A percentile compares a stretch with the other conserved stretches of the same genome.
These are phyloP conservation scores for Hypselothyrea guttata DNA, from an alignment of 2,888 invertebrate species.

Conservation along the genomic window DNA sequence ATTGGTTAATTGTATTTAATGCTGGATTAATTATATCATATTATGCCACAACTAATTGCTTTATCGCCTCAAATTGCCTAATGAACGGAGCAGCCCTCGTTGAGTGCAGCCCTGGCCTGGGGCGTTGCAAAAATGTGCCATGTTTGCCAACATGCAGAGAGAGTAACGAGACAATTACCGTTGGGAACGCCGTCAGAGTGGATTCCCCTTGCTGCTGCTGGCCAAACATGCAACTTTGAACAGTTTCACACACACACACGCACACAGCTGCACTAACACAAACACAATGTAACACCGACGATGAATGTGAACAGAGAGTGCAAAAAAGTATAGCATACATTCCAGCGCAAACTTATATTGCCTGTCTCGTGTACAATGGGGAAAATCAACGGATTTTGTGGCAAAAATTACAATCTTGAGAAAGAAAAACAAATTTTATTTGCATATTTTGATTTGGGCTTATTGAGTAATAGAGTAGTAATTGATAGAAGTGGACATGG, in stretches of 20 bases:
- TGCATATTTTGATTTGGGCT: no score
- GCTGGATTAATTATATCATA: no score
- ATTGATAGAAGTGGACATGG: no score
- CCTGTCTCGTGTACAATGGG: constrained; percentile 26
- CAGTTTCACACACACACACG: constrained; percentile 49
- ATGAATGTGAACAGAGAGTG: no score
- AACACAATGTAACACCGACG: no score
- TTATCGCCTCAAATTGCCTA: background rate
- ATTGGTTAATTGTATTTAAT: no score
- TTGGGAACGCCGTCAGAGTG: constrained; percentile 51
- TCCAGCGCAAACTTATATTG: constrained; percentile 52
- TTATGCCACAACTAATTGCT: background rate
- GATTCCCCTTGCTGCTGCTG: constrained; percentile 29
- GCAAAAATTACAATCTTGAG: no score
- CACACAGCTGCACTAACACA: constrained; percentile 10
- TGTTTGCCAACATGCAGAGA: constrained; percentile 71
- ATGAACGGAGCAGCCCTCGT: constrained; percentile 21
- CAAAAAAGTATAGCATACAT: constrained; percentile 63
- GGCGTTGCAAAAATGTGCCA: constrained; percentile 50
- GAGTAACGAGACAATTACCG: constrained; percentile 78
- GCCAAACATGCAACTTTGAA: constrained; percentile 65
- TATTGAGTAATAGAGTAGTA: no score
- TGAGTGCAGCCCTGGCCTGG: constrained; percentile 35
- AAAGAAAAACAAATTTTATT: no score
- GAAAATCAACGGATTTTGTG: no score